phyloP scores from a whole-genome alignment of 2,113 vertebrate genomes.

The Pardalotus punctatus region DNA sequence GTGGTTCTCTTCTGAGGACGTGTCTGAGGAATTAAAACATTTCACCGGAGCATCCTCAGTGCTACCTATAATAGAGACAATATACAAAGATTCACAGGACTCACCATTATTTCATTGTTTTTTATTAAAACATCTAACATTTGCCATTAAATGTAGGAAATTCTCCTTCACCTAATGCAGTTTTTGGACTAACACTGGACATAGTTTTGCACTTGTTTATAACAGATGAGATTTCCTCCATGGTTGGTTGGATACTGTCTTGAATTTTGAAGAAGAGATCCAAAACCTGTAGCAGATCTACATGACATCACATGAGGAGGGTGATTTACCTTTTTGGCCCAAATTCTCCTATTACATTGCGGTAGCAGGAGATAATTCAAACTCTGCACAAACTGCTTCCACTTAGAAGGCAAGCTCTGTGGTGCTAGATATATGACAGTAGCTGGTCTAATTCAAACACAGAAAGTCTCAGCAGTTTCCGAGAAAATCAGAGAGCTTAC shows the following conservation, averaged over 20 bases:
- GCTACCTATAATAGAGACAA: constrained; percentile 41
- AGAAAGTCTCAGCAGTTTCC: neutral
- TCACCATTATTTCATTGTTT: neutral
- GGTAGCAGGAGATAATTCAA: neutral
- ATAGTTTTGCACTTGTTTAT: neutral
- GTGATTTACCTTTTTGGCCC: neutral
- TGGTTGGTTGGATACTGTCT: neutral
- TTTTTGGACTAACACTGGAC: neutral
- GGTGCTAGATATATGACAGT: neutral
- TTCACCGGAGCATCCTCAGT: constrained; percentile 30
- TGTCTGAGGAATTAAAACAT: constrained; percentile 63
- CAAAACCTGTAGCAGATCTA: neutral
- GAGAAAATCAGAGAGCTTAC: constrained; percentile 37
- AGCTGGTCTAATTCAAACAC: neutral
- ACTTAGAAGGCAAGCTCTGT: neutral
- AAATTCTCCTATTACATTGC: neutral
- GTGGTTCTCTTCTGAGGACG: constrained; percentile 62
- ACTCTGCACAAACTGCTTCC: neutral
- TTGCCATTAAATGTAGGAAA: neutral
- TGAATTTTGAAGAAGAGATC: neutral
- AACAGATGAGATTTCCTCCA: neutral
- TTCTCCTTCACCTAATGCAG: neutral
- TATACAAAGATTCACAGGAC: neutral
- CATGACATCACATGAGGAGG: neutral
- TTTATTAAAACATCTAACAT: neutral